These are phyloP conservation scores for Clepsis dumicolana DNA, from an alignment of 2,888 invertebrate genomes.

Conservation along the genomic window DNA sequence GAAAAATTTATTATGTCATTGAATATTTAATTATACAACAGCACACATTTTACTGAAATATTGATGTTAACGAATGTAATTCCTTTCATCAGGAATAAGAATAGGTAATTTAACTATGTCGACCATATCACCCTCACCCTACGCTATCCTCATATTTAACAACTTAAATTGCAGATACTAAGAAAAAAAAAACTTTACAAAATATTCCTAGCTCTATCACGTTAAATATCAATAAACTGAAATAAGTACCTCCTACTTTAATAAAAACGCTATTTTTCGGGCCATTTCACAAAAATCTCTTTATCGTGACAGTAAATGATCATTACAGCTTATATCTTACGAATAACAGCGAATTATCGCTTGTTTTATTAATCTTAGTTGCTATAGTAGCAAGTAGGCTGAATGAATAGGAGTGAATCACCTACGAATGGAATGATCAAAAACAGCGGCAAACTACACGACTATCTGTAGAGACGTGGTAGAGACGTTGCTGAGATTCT, in stretches of 20 bases:
- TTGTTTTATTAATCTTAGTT: background rate
- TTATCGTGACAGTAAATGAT: conserved; percentile 14
- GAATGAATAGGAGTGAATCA: conserved; percentile 40
- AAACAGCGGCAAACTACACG: conserved; percentile 54
- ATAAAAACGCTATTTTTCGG: conserved; percentile 11
- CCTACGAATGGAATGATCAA: conserved; percentile 68
- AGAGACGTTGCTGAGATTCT: conserved; percentile 61
- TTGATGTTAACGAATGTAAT: conserved; percentile 7
- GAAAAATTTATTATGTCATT: background rate
- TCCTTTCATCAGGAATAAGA: background rate
- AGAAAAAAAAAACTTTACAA: conserved; percentile 50
- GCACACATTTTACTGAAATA: conserved; percentile 8
- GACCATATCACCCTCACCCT: conserved; percentile 36
- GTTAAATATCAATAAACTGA: conserved; percentile 77
- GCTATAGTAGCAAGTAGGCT: conserved; percentile 8
- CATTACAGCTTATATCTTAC: background rate
- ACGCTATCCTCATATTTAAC: conserved; percentile 16
- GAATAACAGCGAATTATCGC: conserved; percentile 18
- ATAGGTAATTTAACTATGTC: conserved; percentile 29
- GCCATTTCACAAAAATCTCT: conserved; percentile 27
- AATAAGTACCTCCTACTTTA: conserved; percentile 45
- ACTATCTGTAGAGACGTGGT: conserved; percentile 47
- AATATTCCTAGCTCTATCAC: conserved; percentile 83
- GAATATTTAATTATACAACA: background rate
- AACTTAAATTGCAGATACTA: conserved; percentile 33